Percentiles rank a stretch among this genome's conserved stretches.
Evolutionary conservation across 2,888 invertebrate species (phyloP).

Genomic region (Eupeodes luniger): DNA sequence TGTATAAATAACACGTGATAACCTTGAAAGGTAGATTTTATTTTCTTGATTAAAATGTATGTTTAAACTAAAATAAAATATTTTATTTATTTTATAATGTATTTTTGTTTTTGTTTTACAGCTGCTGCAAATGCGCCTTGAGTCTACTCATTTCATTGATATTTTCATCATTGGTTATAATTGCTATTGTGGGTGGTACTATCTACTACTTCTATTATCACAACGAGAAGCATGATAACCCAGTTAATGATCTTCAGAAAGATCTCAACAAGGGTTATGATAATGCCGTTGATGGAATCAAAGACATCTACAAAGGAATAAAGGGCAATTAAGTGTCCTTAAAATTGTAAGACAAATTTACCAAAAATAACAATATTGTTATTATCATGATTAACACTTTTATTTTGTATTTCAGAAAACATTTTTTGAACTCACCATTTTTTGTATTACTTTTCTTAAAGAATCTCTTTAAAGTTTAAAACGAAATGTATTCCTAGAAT

Average conservation of each 20-base stretch:
- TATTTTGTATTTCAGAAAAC: neutral
- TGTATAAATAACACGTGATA: no score
- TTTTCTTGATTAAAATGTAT: no score
- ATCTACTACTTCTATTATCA: slow-evolving; percentile 70
- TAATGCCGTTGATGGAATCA: slow-evolving; percentile 45
- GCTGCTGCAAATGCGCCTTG: slow-evolving; percentile 70
- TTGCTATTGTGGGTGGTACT: slow-evolving; percentile 45
- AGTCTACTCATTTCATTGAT: slow-evolving; percentile 64
- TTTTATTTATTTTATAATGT: no score
- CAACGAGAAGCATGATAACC: slow-evolving; percentile 45
- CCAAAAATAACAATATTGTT: neutral
- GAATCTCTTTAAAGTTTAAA: slow-evolving; percentile 48
- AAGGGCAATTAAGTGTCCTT: slow-evolving; percentile 30
- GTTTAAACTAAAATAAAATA: no score
- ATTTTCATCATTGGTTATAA: slow-evolving; percentile 57
- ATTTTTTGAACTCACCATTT: slow-evolving; percentile 7
- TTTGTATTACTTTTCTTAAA: slow-evolving; percentile 42
- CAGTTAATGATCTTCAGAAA: slow-evolving; percentile 17
- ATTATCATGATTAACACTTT: neutral
- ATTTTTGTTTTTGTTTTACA: slow-evolving; percentile 5
- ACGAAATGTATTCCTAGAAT: slow-evolving; percentile 41
- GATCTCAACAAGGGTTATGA: slow-evolving; percentile 46
- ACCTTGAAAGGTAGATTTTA: no score
- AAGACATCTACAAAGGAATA: slow-evolving; percentile 48
- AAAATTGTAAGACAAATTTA: slow-evolving; percentile 34